Percentiles rank a stretch among this genome's conserved stretches.
phyloP scores from a whole-genome alignment of 2,888 invertebrate genomes.

The Bhutanitis thaidina region DNA sequence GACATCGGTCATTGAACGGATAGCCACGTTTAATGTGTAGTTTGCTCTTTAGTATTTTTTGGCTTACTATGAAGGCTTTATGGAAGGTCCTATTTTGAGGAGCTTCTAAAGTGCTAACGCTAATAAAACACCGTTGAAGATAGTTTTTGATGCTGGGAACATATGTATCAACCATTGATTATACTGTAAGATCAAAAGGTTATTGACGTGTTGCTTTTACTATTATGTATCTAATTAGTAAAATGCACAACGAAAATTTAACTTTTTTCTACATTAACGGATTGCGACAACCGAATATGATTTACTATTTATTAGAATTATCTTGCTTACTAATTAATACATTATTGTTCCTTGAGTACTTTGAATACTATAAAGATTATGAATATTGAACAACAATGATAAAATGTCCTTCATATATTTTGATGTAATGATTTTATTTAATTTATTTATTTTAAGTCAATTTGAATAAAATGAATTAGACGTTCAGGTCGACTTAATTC shows the following conservation, averaged over 20 bases:
- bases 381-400: too few relatives aligned
- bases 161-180: neutral
- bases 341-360: too few relatives aligned
- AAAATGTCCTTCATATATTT: too few relatives aligned
- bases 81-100: neutral
- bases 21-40: neutral
- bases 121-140: neutral
- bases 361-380: too few relatives aligned
- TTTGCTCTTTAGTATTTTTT: neutral
- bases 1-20: constrained; percentile 7
- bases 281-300: too few relatives aligned
- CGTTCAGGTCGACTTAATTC: neutral
- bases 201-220: neutral
- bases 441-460: too few relatives aligned
- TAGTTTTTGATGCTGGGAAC: neutral
- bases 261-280: neutral
- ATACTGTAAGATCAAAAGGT: neutral
- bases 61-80: constrained; percentile 1
- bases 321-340: too few relatives aligned
- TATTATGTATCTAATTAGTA: neutral
- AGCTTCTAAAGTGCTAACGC: neutral
- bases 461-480: too few relatives aligned
- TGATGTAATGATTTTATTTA: too few relatives aligned
- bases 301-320: too few relatives aligned
- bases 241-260: neutral